These are phyloP conservation scores for Holocentrus rufus DNA, from an alignment of 2,797 vertebrate genomes.

Conservation along the genomic window DNA sequence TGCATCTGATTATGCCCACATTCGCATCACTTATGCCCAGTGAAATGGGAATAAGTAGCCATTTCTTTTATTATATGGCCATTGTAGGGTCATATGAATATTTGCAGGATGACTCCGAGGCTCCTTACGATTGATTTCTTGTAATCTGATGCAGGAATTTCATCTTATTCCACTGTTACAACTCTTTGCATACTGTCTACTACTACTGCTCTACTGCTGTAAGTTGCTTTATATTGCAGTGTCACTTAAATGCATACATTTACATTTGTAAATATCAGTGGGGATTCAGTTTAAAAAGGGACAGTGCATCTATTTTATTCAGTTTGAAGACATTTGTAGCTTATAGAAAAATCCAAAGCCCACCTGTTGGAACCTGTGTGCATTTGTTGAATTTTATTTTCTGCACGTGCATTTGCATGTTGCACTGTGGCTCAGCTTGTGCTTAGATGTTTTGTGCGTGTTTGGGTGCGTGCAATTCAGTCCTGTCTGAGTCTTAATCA, in stretches of 20 bases:
- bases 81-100: slow-evolving; percentile 25
- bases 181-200: too few species aligned
- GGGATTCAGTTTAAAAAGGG: neutral
- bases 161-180: slow-evolving; percentile 32
- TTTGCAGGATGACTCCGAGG: slow-evolving; percentile 4
- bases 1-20: slow-evolving; percentile 52
- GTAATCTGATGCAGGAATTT: slow-evolving; percentile 30
- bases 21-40: slow-evolving; percentile 32
- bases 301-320: too few species aligned
- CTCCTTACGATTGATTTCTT: slow-evolving; percentile 9
- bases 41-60: slow-evolving; percentile 13
- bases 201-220: too few species aligned
- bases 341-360: slow-evolving; percentile 8
- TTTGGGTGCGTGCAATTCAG: neutral
- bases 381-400: neutral
- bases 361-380: slow-evolving; percentile 32
- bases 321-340: neutral
- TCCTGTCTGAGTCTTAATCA: slow-evolving; percentile 63
- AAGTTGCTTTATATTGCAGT: slow-evolving; percentile 13
- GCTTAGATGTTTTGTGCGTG: neutral
- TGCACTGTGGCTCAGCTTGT: slow-evolving; percentile 40
- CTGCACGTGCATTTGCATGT: neutral
- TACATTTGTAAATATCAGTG: slow-evolving; percentile 22
- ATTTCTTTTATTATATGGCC: neutral
- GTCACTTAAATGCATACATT: neutral